Conservation (phyloP, 2,888 invertebrate species). For the Scaptomyza parva region DNA sequence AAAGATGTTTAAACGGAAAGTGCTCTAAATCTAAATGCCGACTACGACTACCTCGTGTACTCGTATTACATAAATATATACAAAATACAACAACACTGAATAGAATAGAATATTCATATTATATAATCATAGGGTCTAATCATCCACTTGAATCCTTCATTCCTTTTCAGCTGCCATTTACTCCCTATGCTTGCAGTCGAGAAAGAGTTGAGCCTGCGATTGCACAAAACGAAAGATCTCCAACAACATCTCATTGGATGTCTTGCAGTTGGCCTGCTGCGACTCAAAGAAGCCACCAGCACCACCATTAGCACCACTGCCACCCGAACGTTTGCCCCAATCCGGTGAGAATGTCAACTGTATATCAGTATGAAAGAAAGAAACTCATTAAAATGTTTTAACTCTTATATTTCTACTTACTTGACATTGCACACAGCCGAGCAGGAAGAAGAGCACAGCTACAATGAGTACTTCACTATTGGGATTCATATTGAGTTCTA, state of each 20-base stretch:
- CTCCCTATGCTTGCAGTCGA: slow-evolving; percentile 82
- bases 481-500: slow-evolving; percentile 71
- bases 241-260: slow-evolving; percentile 82
- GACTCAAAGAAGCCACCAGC: slow-evolving; percentile 73
- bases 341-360: slow-evolving; percentile 83
- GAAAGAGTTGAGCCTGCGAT: slow-evolving; percentile 79
- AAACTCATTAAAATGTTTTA: background rate
- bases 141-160: too few species aligned
- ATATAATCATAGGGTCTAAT: slow-evolving; percentile 25
- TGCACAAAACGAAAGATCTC: slow-evolving; percentile 84
- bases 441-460: slow-evolving; percentile 63
- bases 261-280: slow-evolving; percentile 79
- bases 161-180: slow-evolving; percentile 39
- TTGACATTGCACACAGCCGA: slow-evolving; percentile 76
- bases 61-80: too few species aligned
- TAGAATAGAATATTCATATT: slow-evolving; percentile 28
- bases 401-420: slow-evolving; percentile 41
- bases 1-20: slow-evolving; percentile 54
- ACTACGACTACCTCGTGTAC: slow-evolving; percentile 82
- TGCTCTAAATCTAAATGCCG: slow-evolving; percentile 82
- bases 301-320: slow-evolving; percentile 36
- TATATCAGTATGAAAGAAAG: background rate
- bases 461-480: slow-evolving; percentile 73
- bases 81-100: slow-evolving; percentile 29
- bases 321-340: slow-evolving; percentile 82